Evolutionary conservation across 2,797 vertebrate species (phyloP).

Genomic region (Parambassis ranga): DNA sequence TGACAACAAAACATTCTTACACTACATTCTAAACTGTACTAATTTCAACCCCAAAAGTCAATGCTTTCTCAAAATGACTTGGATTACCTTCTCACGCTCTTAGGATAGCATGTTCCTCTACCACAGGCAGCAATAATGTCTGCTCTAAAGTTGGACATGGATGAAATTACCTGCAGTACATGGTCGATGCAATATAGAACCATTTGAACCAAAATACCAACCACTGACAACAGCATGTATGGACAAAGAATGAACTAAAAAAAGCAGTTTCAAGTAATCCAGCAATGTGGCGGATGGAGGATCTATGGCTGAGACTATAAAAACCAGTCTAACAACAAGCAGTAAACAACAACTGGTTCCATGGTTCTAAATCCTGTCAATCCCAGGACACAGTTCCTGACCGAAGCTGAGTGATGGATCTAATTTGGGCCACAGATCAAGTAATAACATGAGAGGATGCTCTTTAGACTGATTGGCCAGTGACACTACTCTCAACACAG

Average conservation of each 20-base stretch:
- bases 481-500: background rate
- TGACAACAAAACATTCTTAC: background rate
- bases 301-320: too few relatives aligned
- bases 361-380: background rate
- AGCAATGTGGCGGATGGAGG: too few relatives aligned
- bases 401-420: background rate
- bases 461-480: background rate
- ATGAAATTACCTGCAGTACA: background rate
- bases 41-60: too few relatives aligned
- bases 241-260: too few relatives aligned
- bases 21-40: background rate
- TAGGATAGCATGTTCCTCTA: background rate
- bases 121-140: background rate
- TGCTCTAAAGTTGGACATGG: background rate
- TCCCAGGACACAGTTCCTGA: background rate
- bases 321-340: too few relatives aligned
- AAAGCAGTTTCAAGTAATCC: too few relatives aligned
- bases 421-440: background rate
- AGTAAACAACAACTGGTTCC: too few relatives aligned
- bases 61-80: too few relatives aligned
- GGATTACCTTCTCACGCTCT: too few relatives aligned
- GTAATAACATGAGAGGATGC: background rate
- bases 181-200: too few relatives aligned
- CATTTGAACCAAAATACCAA: too few relatives aligned
- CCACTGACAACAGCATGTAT: too few relatives aligned